Percentiles rank a stretch among this genome's conserved stretches.
phyloP scores from a whole-genome alignment of 2,797 vertebrate species.

The Sebastes kiyomatsui region DNA sequence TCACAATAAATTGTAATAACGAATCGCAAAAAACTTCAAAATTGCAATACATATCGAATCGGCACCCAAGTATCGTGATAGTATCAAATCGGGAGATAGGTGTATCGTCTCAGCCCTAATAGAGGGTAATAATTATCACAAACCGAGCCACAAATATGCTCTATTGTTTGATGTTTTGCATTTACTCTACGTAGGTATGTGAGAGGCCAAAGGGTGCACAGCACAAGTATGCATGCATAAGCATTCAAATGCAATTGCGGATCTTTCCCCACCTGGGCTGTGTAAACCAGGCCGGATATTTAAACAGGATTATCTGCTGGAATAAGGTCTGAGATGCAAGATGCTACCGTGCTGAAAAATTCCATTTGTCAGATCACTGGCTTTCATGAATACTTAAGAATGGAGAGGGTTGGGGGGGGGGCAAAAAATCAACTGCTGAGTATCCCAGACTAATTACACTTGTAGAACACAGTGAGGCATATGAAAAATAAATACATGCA shows the following conservation, averaged over 20 bases:
- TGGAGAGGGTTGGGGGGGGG: constrained; percentile 22
- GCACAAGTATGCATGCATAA: constrained; percentile 29
- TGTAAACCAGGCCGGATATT: constrained; percentile 79
- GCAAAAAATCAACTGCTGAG: constrained; percentile 74
- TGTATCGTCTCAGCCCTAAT: too few relatives aligned
- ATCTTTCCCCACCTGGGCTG: constrained; percentile 70
- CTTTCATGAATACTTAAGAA: constrained; percentile 88
- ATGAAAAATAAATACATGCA: constrained; percentile 76
- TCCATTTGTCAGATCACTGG: constrained; percentile 89
- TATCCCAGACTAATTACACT: constrained; percentile 86
- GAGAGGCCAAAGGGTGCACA: not conserved
- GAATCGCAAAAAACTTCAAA: too few relatives aligned
- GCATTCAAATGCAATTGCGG: constrained; percentile 42
- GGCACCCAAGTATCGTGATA: too few relatives aligned
- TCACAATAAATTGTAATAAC: too few relatives aligned
- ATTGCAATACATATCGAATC: too few relatives aligned
- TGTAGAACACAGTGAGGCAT: constrained; percentile 81
- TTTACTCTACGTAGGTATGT: not conserved
- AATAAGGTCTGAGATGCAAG: constrained; percentile 83
- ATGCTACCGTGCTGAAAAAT: constrained; percentile 84
- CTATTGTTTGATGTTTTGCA: constrained; percentile 25
- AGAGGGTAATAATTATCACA: not conserved
- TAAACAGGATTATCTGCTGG: constrained; percentile 85
- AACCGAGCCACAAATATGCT: not conserved
- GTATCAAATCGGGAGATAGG: too few relatives aligned